Percentiles rank a stretch among this genome's conserved stretches.
phyloP scores from a whole-genome alignment of 2,113 vertebrate species.

The Uropsilus gracilis region DNA sequence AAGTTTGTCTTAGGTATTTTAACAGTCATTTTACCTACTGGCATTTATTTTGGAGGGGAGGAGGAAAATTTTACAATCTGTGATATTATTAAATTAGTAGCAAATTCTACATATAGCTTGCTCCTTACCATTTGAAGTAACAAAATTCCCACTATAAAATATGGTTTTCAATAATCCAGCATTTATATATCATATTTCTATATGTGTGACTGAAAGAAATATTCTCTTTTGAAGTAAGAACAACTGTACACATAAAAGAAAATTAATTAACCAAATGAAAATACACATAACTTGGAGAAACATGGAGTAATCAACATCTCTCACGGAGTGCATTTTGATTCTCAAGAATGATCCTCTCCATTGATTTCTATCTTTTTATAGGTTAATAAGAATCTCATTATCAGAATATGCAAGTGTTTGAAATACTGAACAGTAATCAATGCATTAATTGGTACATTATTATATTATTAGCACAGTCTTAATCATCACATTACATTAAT shows the following conservation, averaged over 20 bases:
- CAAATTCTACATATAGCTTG: neutral
- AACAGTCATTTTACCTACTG: neutral
- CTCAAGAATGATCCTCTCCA: neutral
- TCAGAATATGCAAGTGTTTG: neutral
- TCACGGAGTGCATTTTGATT: neutral
- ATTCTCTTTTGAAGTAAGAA: neutral
- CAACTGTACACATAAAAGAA: neutral
- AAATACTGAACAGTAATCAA: neutral
- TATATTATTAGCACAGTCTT: too few relatives aligned
- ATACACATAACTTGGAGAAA: neutral
- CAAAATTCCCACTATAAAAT: neutral
- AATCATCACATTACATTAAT: too few relatives aligned
- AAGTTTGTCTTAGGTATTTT: neutral
- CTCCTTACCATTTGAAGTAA: neutral
- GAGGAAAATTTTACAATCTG: neutral
- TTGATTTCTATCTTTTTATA: neutral
- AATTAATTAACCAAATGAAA: neutral
- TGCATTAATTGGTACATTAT: too few relatives aligned
- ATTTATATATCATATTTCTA: neutral
- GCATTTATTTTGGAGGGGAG: neutral
- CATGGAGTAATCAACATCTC: rapidly evolving
- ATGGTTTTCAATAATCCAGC: neutral
- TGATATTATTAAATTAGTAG: neutral
- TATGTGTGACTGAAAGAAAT: neutral
- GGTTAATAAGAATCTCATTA: neutral